Percentiles rank a stretch among this genome's conserved stretches.
phyloP scores from a whole-genome alignment of 2,113 vertebrate genomes.

The Aphyosemion australe region DNA sequence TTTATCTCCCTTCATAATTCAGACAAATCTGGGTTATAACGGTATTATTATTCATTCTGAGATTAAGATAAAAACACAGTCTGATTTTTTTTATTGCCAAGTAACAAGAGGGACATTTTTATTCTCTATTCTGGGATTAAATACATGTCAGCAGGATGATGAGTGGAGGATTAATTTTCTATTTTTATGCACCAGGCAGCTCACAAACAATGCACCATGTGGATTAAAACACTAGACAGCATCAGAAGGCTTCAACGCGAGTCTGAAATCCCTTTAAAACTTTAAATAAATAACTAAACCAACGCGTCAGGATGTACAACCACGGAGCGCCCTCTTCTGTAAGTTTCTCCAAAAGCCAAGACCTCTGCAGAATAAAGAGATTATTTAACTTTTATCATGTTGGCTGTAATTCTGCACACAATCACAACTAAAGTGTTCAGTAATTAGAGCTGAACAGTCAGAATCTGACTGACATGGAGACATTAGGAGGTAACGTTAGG shows the following conservation, averaged over 20 bases:
- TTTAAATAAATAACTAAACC: no score
- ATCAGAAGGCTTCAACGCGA: slow-evolving; percentile 14
- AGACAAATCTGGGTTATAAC: not conserved
- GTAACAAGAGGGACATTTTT: not conserved
- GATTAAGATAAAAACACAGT: slow-evolving; percentile 9
- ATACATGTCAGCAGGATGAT: slow-evolving; percentile 5
- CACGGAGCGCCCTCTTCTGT: slow-evolving; percentile 66
- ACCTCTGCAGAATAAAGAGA: no score
- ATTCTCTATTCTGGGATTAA: no score
- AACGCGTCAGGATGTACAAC: slow-evolving; percentile 2
- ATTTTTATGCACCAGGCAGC: slow-evolving; percentile 26
- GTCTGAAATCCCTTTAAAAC: slow-evolving; percentile 11
- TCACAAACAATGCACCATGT: slow-evolving; percentile 18
- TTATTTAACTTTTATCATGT: no score
- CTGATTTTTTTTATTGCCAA: not conserved
- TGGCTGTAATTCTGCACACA: not conserved
- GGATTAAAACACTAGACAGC: slow-evolving; percentile 23
- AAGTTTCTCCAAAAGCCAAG: no score
- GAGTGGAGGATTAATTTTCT: slow-evolving; percentile 36
- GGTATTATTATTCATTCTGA: not conserved
- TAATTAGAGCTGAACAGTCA: not conserved
- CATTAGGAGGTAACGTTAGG: not conserved
- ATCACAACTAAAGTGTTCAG: slow-evolving; percentile 5
- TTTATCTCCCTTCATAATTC: not conserved
- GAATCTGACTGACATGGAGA: not conserved